phyloP scores from a whole-genome alignment of 2,113 vertebrate genomes.

The Mesitornis unicolor region DNA sequence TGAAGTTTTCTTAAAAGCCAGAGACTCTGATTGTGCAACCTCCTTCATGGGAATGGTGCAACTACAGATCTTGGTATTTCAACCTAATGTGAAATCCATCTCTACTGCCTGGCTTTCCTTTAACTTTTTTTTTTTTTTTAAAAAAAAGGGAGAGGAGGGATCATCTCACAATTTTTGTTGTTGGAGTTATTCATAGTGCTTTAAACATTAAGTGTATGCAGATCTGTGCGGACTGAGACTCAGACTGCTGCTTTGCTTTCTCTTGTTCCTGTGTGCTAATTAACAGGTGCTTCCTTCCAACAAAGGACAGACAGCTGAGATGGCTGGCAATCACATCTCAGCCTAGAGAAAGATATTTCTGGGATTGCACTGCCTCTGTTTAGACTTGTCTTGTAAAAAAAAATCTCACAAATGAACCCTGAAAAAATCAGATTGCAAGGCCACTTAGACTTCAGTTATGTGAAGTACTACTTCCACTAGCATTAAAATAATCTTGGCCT shows the following conservation, averaged over 20 bases:
- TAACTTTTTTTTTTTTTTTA: no score
- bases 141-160: accelerated
- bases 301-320: background rate
- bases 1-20: background rate
- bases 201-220: background rate
- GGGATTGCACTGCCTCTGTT: background rate
- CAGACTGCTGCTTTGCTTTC: background rate
- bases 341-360: background rate
- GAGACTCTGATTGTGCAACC: background rate
- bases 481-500: background rate
- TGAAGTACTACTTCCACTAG: background rate
- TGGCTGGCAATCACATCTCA: background rate
- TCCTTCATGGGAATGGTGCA: background rate
- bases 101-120: background rate
- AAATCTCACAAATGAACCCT: background rate
- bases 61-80: background rate
- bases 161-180: background rate
- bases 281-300: background rate
- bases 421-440: background rate
- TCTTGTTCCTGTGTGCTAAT: background rate
- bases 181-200: background rate
- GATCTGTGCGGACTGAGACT: background rate
- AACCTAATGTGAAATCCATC: background rate
- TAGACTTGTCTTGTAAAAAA: background rate
- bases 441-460: background rate